Percentiles rank a stretch among this genome's conserved stretches.
Conservation (phyloP, 2,888 invertebrate species). For the Scaptomyza caliginosa region DNA sequence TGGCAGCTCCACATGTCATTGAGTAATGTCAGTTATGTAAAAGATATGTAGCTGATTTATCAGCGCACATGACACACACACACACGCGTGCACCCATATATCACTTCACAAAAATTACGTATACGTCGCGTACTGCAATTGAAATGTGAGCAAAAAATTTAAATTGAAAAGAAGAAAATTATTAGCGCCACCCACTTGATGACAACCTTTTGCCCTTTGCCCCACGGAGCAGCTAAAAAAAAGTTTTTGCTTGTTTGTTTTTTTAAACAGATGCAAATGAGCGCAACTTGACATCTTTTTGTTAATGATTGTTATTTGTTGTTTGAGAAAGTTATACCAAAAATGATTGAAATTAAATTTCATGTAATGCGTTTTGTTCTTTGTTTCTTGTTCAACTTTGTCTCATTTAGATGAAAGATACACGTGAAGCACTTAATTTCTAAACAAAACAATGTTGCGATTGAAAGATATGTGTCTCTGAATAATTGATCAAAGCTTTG, state of each 20-base stretch:
- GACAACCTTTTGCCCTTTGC: background rate
- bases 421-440: background rate
- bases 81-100: background rate
- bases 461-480: slow-evolving; percentile 6
- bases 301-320: slow-evolving; percentile 58
- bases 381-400: slow-evolving; percentile 4
- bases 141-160: slow-evolving; percentile 63
- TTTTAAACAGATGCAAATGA: slow-evolving; percentile 76
- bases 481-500: slow-evolving; percentile 32
- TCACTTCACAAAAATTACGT: slow-evolving; percentile 44
- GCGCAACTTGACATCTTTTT: slow-evolving; percentile 41
- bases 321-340: slow-evolving; percentile 42
- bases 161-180: slow-evolving; percentile 58
- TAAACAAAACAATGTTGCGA: background rate
- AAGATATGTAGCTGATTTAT: slow-evolving; percentile 69
- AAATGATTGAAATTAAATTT: slow-evolving; percentile 64
- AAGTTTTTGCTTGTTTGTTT: slow-evolving; percentile 46
- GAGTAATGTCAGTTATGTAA: slow-evolving; percentile 72
- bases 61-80: slow-evolving; percentile 24
- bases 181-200: slow-evolving; percentile 35
- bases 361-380: slow-evolving; percentile 42
- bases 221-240: background rate
- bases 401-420: slow-evolving; percentile 29
- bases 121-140: slow-evolving; percentile 44
- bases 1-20: slow-evolving; percentile 56